A percentile compares a stretch with the other conserved stretches of the same genome.
Conservation (phyloP, 2,113 vertebrate species). For the Bostrychus sinensis region DNA sequence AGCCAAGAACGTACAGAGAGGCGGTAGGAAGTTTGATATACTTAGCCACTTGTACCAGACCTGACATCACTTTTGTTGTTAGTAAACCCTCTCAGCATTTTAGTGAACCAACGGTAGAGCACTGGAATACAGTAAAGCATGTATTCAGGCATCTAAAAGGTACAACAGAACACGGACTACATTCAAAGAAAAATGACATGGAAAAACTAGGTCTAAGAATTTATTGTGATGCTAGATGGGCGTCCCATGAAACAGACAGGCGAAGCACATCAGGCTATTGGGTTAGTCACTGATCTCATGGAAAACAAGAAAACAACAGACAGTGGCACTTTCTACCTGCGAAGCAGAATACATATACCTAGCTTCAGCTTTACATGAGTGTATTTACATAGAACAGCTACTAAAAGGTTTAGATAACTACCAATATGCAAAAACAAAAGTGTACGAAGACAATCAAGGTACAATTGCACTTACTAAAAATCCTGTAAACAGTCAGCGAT, state of each 20-base stretch:
- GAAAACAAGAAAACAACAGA: conserved; percentile 20
- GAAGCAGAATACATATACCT: conserved; percentile 25
- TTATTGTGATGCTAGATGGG: conserved; percentile 25
- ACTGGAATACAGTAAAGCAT: conserved; percentile 6
- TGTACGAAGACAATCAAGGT: conserved; percentile 21
- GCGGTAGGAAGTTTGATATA: too few species aligned
- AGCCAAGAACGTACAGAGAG: neutral
- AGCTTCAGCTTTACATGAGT: conserved; percentile 17
- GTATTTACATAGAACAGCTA: neutral
- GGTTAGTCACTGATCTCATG: conserved; percentile 7
- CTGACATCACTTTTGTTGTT: conserved; percentile 15
- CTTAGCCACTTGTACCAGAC: conserved; percentile 10
- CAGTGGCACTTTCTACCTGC: conserved; percentile 4
- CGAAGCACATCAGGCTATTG: conserved; percentile 12
- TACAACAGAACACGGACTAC: neutral
- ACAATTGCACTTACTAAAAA: conserved; percentile 11
- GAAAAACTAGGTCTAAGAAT: neutral
- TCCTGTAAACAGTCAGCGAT: conserved; percentile 12
- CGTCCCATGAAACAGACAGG: neutral
- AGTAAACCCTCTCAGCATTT: conserved; percentile 18
- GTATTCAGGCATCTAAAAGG: neutral
- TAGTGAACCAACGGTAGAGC: conserved; percentile 1
- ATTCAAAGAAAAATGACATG: neutral
- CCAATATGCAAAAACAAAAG: neutral
- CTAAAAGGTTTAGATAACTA: neutral